A percentile compares a stretch with the other conserved stretches of the same genome.
These are phyloP conservation scores for Crocuta crocuta DNA, from an alignment of 2,113 vertebrate genomes.

Conservation along the genomic window DNA sequence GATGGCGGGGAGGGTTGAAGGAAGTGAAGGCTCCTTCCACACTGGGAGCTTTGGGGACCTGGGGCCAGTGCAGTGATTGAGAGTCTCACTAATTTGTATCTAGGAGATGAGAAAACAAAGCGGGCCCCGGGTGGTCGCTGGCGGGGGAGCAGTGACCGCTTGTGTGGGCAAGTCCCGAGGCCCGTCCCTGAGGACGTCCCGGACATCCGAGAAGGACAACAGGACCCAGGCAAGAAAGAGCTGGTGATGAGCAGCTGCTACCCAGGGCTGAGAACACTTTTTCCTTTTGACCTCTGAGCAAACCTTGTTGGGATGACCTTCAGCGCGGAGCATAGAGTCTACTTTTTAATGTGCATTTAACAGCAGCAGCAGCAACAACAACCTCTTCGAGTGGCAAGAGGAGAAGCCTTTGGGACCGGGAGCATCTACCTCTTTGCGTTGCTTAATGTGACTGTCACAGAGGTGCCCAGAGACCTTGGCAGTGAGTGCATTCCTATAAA, in stretches of 20 bases:
- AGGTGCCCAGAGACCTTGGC: conserved; percentile 68
- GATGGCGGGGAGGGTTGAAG: background rate
- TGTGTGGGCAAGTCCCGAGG: background rate
- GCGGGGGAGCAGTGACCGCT: background rate
- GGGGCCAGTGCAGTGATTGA: background rate
- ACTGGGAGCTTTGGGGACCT: background rate
- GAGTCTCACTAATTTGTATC: background rate
- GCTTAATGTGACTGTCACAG: conserved; percentile 61
- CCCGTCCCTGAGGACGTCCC: background rate
- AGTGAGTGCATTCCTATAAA: conserved; percentile 77
- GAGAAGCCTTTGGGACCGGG: conserved; percentile 56
- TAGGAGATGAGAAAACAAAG: background rate
- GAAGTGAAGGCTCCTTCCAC: background rate
- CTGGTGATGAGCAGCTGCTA: background rate
- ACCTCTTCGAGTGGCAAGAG: conserved; percentile 36
- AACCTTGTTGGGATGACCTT: conserved; percentile 58
- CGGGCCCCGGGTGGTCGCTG: background rate
- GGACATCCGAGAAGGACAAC: background rate
- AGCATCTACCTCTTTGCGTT: conserved; percentile 43
- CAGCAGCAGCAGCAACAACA: background rate
- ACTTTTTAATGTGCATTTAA: conserved; percentile 47
- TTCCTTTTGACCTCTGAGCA: background rate
- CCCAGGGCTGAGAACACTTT: background rate
- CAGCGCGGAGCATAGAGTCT: background rate
- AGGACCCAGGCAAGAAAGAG: background rate